Conservation (phyloP, 2,797 vertebrate species). For the Sebastes variabilis region DNA sequence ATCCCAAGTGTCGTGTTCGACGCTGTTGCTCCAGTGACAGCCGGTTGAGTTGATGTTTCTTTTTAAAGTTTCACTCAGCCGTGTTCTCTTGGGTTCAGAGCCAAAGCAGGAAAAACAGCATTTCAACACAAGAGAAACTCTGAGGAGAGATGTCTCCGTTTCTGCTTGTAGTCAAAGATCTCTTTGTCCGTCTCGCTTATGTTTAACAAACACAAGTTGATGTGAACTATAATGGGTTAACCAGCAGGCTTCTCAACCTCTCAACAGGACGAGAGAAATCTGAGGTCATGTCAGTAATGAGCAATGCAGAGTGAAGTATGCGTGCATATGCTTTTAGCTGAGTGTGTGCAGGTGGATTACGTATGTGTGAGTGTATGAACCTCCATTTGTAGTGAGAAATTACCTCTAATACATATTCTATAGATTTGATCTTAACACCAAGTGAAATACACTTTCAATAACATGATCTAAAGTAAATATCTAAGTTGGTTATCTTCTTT, state of each 20-base stretch:
- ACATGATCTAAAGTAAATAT: not conserved
- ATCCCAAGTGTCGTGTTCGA: not conserved
- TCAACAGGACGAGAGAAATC: not conserved
- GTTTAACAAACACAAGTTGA: not conserved
- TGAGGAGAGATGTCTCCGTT: not conserved
- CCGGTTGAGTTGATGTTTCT: not conserved
- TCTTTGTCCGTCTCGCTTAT: not conserved
- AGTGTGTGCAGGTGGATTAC: conserved; percentile 1
- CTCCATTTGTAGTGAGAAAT: not conserved
- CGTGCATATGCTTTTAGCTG: not conserved
- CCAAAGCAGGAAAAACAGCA: conserved; percentile 4
- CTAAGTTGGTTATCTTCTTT: not conserved
- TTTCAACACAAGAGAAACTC: not conserved
- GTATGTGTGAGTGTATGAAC: not conserved
- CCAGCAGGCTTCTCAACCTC: not conserved
- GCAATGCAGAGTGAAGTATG: not conserved
- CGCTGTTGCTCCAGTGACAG: not conserved
- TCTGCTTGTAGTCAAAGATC: not conserved
- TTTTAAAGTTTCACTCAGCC: not conserved
- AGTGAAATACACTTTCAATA: not conserved
- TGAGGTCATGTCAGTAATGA: conserved; percentile 10
- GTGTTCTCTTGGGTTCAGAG: conserved; percentile 5
- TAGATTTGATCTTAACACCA: not conserved
- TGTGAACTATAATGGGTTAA: not conserved
- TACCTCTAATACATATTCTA: not conserved